Evolutionary conservation across 2,113 vertebrate genomes (phyloP).

Genomic region (Columba janthina): DNA sequence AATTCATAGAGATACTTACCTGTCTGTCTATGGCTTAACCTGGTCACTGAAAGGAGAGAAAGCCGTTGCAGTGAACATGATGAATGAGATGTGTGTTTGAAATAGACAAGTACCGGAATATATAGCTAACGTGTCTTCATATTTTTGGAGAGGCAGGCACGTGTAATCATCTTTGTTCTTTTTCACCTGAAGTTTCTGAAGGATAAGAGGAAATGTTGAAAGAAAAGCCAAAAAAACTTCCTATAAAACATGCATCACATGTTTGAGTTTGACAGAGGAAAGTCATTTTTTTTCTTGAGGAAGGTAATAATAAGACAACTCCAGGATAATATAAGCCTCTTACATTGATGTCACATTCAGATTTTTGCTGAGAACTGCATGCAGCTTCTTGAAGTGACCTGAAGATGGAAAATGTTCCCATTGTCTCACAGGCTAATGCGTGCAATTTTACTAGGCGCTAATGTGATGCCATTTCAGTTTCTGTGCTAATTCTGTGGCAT

Average conservation of each 20-base stretch:
- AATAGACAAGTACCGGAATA: not conserved
- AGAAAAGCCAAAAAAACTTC: not conserved
- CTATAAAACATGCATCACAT: not conserved
- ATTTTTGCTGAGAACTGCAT: constrained; percentile 12
- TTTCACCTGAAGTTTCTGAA: not conserved
- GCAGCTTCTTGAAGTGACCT: not conserved
- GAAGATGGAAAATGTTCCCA: not conserved
- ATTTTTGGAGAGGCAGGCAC: not conserved
- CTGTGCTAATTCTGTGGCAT: not conserved
- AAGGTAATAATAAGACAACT: not conserved
- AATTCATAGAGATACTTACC: not conserved
- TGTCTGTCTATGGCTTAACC: not conserved
- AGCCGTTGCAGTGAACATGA: rapidly evolving
- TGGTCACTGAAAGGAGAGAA: not conserved
- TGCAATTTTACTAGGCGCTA: not conserved
- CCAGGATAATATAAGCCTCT: not conserved
- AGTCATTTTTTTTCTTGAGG: not conserved
- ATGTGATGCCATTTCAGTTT: not conserved
- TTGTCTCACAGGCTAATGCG: not conserved
- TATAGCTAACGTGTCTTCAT: not conserved
- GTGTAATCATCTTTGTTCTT: not conserved
- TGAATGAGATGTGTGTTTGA: not conserved
- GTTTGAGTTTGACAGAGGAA: not conserved
- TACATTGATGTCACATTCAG: not conserved
- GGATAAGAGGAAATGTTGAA: not conserved